Evolutionary conservation across 2,888 invertebrate genomes (phyloP).

Genomic region (Hesperia comma): DNA sequence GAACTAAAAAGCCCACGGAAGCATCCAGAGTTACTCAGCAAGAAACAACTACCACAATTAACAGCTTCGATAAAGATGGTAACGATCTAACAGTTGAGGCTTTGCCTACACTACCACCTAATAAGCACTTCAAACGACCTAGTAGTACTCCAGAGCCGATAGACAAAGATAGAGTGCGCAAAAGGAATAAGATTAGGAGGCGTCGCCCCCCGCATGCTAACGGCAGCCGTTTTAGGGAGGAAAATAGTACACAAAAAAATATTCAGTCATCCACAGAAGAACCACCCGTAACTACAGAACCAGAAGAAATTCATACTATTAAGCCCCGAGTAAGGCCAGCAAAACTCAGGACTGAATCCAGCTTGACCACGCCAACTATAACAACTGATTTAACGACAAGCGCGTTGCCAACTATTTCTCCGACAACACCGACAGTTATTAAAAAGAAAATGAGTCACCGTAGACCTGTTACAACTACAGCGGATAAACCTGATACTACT

Average conservation of each 20-base stretch:
- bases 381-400: conserved; percentile 77
- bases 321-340: conserved; percentile 69
- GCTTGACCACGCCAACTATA: conserved; percentile 72
- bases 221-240: conserved; percentile 60
- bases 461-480: conserved; percentile 62
- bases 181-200: conserved; percentile 75
- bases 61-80: conserved; percentile 52
- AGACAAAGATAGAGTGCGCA: conserved; percentile 72
- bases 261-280: conserved; percentile 55
- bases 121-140: conserved; percentile 75
- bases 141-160: conserved; percentile 50
- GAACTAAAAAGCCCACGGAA: conserved; percentile 72
- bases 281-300: conserved; percentile 51
- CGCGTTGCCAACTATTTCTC: conserved; percentile 74
- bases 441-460: conserved; percentile 72
- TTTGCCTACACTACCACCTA: conserved; percentile 78
- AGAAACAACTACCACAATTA: conserved; percentile 44
- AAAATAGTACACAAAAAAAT: conserved; percentile 54
- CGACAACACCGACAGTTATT: conserved; percentile 71
- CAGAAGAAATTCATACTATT: conserved; percentile 67
- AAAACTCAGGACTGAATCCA: conserved; percentile 60
- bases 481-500: conserved; percentile 66
- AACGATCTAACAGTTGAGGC: conserved; percentile 60
- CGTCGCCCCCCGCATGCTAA: conserved; percentile 71
- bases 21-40: conserved; percentile 50